phyloP scores from a whole-genome alignment of 2,888 invertebrate species.

The Heliconius erato region DNA sequence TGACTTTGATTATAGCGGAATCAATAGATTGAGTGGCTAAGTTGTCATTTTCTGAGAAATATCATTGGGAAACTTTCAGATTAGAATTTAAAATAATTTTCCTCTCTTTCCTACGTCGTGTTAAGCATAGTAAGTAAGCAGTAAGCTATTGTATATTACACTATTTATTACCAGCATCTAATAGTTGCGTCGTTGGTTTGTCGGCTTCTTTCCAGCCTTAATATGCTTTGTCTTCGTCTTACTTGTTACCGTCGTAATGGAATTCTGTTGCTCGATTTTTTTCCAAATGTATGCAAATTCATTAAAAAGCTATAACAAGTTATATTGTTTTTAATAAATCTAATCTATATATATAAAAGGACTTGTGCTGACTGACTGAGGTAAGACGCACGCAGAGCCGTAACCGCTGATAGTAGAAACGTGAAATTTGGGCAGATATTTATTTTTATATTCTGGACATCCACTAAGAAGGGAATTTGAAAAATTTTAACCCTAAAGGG shows the following conservation, averaged over 20 bases:
- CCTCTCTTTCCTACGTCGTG: too few relatives aligned
- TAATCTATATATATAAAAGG: not conserved
- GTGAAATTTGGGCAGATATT: too few relatives aligned
- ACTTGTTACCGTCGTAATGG: not conserved
- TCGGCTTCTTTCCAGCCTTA: not conserved
- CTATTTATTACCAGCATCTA: not conserved
- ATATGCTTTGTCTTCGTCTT: not conserved
- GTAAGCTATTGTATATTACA: too few relatives aligned
- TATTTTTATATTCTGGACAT: too few relatives aligned
- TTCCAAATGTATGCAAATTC: not conserved
- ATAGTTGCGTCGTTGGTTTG: not conserved
- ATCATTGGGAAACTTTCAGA: slow-evolving; percentile 7
- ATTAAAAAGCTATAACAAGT: not conserved
- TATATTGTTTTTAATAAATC: not conserved
- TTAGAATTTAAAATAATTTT: too few relatives aligned
- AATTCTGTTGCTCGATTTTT: not conserved
- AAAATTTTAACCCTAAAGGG: too few relatives aligned
- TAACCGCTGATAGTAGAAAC: too few relatives aligned
- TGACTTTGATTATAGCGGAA: not conserved
- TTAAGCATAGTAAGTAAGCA: too few relatives aligned
- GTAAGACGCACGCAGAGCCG: too few relatives aligned
- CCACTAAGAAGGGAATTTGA: too few relatives aligned
- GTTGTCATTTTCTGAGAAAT: slow-evolving; percentile 22
- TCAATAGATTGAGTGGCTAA: not conserved
- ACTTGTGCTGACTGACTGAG: too few relatives aligned